Evolutionary conservation across 2,888 invertebrate genomes (phyloP), one percentile per base, ranked within the genome.

Genomic region (Capitulum mitella): DNA sequence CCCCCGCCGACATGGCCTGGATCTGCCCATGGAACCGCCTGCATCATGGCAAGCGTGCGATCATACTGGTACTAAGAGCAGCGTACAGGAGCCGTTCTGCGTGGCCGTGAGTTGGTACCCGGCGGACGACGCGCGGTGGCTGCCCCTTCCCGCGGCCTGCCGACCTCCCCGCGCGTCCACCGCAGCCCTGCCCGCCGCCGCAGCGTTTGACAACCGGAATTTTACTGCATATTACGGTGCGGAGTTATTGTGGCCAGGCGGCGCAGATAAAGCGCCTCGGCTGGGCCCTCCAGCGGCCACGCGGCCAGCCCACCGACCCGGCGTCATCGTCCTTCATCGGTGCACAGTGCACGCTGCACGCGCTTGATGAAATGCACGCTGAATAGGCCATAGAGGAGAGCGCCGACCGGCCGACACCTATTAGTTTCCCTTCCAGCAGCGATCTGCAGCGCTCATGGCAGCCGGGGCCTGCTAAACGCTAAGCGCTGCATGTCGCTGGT

Each of bases 211-310:
- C 70, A 70, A 32, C 37, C 6, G 70, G 70, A 34, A 37, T 70
- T 70, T 70, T 70, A 70, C 70, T 70, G 70, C 37, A 70, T 70
- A 70, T 70, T 70, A 70, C 70, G 26, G 34, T 70, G 2, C 6
- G 22, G 32, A 70, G 70, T 70, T 70, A 70, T 70, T 19, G 10
- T 3, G 70, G 26, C 37, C 22, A 32, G 14, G 5, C 3, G 61
- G n/a, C 54, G n/a, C 54, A 54, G 54, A 54, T 54, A 54, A 43
- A 43, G 12, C 43, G 43, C 43, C 43, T 5, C 43, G n/a, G 43
- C 43, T 43, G 43, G 6, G 6, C 43, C 43, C 43, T 43, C 6
- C 43, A 5, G 6, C 43, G 43, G 43, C 43, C 43, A 43, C 6
- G 6, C 12, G 43, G 43, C 6, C 6, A 5, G 43, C 6, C 43